Evolutionary conservation across 2,888 invertebrate genomes (phyloP).

Genomic region (Pterostichus madidus): DNA sequence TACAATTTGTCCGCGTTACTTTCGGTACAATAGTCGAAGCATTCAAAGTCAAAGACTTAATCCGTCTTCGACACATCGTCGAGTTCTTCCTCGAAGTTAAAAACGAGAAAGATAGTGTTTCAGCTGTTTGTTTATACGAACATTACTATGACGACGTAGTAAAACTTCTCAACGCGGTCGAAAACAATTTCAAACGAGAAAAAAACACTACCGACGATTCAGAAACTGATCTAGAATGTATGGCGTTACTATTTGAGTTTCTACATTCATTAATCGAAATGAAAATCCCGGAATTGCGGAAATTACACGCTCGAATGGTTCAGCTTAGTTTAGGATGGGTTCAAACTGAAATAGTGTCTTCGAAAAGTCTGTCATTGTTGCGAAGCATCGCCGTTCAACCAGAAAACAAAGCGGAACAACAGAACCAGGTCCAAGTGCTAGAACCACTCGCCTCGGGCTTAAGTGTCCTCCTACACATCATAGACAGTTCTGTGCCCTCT

Average conservation of each 20-base stretch:
- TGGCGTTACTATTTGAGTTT: slow-evolving; percentile 78
- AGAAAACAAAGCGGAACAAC: slow-evolving; percentile 71
- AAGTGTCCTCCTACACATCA: slow-evolving; percentile 76
- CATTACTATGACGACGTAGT: slow-evolving; percentile 75
- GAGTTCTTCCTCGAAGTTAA: slow-evolving; percentile 80
- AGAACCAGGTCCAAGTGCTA: slow-evolving; percentile 70
- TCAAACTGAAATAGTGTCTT: slow-evolving; percentile 76
- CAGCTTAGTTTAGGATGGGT: slow-evolving; percentile 78
- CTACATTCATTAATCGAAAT: slow-evolving; percentile 77
- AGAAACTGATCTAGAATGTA: slow-evolving; percentile 76
- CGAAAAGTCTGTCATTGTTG: slow-evolving; percentile 77
- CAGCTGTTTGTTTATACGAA: slow-evolving; percentile 69
- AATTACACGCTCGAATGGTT: slow-evolving; percentile 76
- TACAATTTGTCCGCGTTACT: slow-evolving; percentile 78
- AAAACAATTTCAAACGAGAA: slow-evolving; percentile 69
- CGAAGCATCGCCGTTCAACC: slow-evolving; percentile 74
- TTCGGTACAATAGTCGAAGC: slow-evolving; percentile 78
- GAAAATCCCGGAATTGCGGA: slow-evolving; percentile 75
- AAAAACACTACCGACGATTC: slow-evolving; percentile 52
- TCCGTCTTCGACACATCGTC: slow-evolving; percentile 78
- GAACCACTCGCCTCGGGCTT: slow-evolving; percentile 74
- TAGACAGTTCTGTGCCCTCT: slow-evolving; percentile 72
- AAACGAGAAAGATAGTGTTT: slow-evolving; percentile 72
- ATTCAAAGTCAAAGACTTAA: slow-evolving; percentile 76
- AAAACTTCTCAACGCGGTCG: slow-evolving; percentile 73